Percentiles rank a stretch among this genome's conserved stretches.
Conservation (phyloP, 2,888 invertebrate genomes). For the Platycheirus albimanus region DNA sequence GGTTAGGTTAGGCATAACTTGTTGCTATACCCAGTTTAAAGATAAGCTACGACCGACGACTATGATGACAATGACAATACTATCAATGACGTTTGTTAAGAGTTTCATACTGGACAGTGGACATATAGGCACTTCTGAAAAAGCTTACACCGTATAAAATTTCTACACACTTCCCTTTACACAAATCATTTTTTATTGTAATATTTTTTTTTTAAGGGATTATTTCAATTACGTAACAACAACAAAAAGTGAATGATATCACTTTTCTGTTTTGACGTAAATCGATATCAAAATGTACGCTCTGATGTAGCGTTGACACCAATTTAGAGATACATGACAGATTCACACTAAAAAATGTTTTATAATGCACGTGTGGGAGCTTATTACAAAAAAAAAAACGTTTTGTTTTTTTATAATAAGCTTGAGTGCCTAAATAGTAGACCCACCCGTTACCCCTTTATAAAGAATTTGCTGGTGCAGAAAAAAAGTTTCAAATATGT, state of each 20-base stretch:
- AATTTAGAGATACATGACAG: neutral
- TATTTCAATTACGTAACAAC: slow-evolving; percentile 43
- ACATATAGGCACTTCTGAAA: neutral
- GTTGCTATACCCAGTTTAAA: slow-evolving; percentile 53
- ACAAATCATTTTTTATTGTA: neutral
- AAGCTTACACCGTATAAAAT: slow-evolving; percentile 46
- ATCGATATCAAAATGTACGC: slow-evolving; percentile 52
- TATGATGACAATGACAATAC: neutral
- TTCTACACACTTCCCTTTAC: neutral
- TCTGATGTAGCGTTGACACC: too few species aligned
- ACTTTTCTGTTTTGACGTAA: slow-evolving; percentile 54
- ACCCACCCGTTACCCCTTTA: neutral
- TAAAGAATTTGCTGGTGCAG: slow-evolving; percentile 17
- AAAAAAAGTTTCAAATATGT: neutral
- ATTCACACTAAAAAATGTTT: slow-evolving; percentile 3
- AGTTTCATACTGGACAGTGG: too few species aligned
- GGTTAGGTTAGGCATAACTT: neutral
- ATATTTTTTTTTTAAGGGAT: too few species aligned
- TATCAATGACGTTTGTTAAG: slow-evolving; percentile 17
- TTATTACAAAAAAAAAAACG: slow-evolving; percentile 11
- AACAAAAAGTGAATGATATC: slow-evolving; percentile 53
- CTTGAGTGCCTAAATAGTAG: too few species aligned
- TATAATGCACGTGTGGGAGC: neutral
- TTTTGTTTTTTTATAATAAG: too few species aligned
- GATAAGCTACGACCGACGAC: slow-evolving; percentile 41